Evolutionary conservation across 2,888 invertebrate species (phyloP), one percentile per base, ranked within the genome.

Genomic region (Ophion ellenae): DNA sequence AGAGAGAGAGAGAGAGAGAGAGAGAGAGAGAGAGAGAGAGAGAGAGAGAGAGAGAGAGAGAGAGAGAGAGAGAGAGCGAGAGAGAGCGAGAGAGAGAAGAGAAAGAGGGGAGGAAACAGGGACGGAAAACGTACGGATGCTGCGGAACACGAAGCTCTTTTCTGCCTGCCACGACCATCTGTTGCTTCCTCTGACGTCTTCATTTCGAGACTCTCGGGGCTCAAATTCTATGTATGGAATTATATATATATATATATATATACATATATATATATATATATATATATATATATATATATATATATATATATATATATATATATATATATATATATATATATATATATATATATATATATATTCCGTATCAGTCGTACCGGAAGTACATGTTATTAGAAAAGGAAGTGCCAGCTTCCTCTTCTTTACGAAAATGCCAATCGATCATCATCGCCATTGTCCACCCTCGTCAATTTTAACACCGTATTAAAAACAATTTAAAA

Each of bases 101-200:
- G 17, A n/a, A 9, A n/a, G 20, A n/a, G 20, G n/a, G 20, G 9
- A 1, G 20, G 9, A 20, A 61, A 61, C n/a, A 80, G 63, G 66
- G 66, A 75, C 20, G 45, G 28, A 77, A 57, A 77, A 77, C 73
- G 63, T 61, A 20, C 66, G 64, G 87, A 78, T 84, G 84, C 84
- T 81, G 64, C 64, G 61, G 76, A 85, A 32, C 36, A 71, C 79
- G 83, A 66, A 75, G 82, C 61, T 78, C 83, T 57, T 83, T 83
- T 78, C 81, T 57, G 47, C 67, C 63, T 71, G 47, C 40, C 81
- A 61, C 86, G 83, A 84, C 89, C 89, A 89, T 89, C 89, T 89
- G 89, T 89, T 89, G 89, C 88, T 87, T 85, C 86, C 87, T 28
- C 11, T 85, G 87, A 82, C 86, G 87, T 88, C 87, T 88, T 85